Evolutionary conservation across 2,888 invertebrate genomes (phyloP), one percentile per base, ranked within the genome.

Genomic region (Sarcophaga rosellei): DNA sequence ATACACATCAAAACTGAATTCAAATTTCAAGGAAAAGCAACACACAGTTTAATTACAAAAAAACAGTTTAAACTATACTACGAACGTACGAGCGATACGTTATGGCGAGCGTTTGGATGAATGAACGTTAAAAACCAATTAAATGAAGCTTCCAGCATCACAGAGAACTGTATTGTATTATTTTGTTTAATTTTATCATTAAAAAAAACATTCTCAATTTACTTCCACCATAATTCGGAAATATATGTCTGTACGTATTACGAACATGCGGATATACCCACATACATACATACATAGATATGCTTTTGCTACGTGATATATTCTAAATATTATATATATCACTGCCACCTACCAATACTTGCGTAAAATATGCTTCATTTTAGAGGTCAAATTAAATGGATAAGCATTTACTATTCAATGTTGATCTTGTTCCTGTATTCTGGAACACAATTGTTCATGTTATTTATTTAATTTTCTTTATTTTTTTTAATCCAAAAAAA

Each of bases 301-400:
- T 79, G 8, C 35, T 35, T 10, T 35, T 35, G 35, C 10, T 35
- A 35, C 8, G 35, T 35, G 35, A 10, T 35, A 10, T 35, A 35
- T 35, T 35, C 35, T 53, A 53, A 12, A 53, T 53, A 53, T 53
- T 53, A 4, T 47, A 53, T 0, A 53, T 53, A 47, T 15, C 35
- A 35, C 1, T 35, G 4, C 35, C 35, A 53, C 53, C 12, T 53
- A 15, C 53, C 12, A 12, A 53, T 53, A 53, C 53, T 15, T 53
- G 4, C 0, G 5, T 15, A 17, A 47, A 23, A 15, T 47, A 11
- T n/a, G 2, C 10, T 35, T 72, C 59, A 15, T 3, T 85, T 85
- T 86, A 80, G 68, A 86, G 86, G 86, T 80, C 86, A 86, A 68
- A 62, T 66, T 59, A 73, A 66, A 10, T 73, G 62, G 53, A 61